Evolutionary conservation across 2,797 vertebrate genomes (phyloP), one percentile per base, ranked within the genome.

Genomic region (Thaleichthys pacificus): DNA sequence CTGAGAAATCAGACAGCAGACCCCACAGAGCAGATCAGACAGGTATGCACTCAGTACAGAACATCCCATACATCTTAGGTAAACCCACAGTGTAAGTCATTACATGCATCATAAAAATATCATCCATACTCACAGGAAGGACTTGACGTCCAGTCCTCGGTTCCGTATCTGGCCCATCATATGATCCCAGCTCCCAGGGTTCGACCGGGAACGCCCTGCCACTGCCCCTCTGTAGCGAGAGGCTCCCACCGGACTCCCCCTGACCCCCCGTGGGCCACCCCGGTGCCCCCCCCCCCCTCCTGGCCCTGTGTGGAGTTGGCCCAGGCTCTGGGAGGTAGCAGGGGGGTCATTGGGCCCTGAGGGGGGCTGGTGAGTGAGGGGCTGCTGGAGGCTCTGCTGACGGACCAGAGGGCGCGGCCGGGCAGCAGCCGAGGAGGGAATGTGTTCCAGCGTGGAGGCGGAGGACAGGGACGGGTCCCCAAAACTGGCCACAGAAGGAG

Each of bases 151-250:
- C 95, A 99, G 94, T 81, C 97, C 97, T 89, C 96, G 95, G 92
- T 94, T 94, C 84, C 97, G 96, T 89, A 99, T 98, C 91, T 99
- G 97, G 87, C 97, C 97, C 95, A 99, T 94, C 95, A 98, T 92
- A 87, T 99, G 95, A 92, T 99, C 97, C 97, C 96, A 98, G 93
- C 97, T 98, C 87, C 97, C 97, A 2, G 97, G 96, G 86, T 97
- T 98, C 85, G 96, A 96, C 87, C 96, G 94, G 61, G 96, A 97
- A 74, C 96, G 93, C 1, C 94, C 95, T 21, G 94, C 89, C 1
- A 94, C 95, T 21, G 94, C 89, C 22, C 94, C 95, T 86, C 93
- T 94, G 87, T 93, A 91, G 87, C 96, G 96, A 85, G 96, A 95
- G 49, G 90, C 87, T 89, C 92, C 86, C 84, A 94, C 95, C 87